These are phyloP conservation scores for Batillaria attramentaria DNA, from an alignment of 1,140 invertebrate species.

Conservation along the genomic window DNA sequence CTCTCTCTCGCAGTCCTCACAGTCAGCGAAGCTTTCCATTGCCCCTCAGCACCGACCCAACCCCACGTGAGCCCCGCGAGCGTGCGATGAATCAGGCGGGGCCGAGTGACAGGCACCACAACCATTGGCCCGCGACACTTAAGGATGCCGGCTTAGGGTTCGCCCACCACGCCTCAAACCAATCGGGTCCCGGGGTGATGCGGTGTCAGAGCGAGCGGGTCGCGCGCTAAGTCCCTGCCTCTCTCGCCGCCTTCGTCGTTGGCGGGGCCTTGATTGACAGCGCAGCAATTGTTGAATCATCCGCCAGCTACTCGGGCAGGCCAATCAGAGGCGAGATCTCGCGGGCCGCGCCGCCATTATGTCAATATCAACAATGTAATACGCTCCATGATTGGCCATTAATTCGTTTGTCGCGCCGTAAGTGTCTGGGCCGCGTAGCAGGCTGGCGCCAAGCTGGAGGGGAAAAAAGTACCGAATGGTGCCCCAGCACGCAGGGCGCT, in stretches of 20 bases:
- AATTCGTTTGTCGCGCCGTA: conserved; percentile 45
- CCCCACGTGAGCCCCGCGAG: not conserved
- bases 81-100: conserved; percentile 1
- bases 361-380: conserved; percentile 46
- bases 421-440: conserved; percentile 33
- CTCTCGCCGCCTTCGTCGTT: not conserved
- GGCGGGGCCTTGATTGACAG: conserved; percentile 31
- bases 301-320: not conserved
- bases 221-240: not conserved
- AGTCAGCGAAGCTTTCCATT: not conserved
- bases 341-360: conserved; percentile 30
- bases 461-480: conserved; percentile 21
- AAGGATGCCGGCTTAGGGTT: not conserved
- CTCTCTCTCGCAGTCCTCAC: not conserved
- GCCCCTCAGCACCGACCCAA: not conserved
- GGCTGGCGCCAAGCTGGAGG: conserved; percentile 33
- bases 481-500: conserved; percentile 17
- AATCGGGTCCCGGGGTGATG: not conserved
- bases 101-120: conserved; percentile 4
- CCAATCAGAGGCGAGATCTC: conserved; percentile 19
- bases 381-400: conserved; percentile 45
- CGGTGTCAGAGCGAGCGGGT: not conserved
- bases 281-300: conserved; percentile 36
- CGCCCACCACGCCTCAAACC: not conserved
- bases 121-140: conserved; percentile 21